phyloP scores from a whole-genome alignment of 2,888 invertebrate species.

The Ferrisia virgata region DNA sequence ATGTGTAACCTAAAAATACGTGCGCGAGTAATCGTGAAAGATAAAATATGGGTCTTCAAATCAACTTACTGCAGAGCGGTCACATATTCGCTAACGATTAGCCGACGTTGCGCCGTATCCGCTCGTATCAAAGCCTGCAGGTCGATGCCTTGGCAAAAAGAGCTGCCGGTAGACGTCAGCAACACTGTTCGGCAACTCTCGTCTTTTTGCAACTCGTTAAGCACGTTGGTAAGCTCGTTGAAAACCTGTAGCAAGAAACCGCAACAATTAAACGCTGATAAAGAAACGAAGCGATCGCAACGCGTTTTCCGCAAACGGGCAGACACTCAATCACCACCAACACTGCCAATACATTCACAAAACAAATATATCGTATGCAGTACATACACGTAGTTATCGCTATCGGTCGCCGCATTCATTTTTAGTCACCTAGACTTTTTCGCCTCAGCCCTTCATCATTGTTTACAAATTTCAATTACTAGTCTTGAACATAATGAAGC shows the following conservation, averaged over 20 bases:
- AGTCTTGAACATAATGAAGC: too few relatives aligned
- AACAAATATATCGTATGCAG: too few relatives aligned
- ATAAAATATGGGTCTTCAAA: too few relatives aligned
- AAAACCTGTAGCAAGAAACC: conserved; percentile 60
- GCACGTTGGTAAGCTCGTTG: conserved; percentile 68
- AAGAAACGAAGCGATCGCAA: neutral
- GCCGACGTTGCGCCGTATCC: conserved; percentile 61
- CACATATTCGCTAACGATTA: conserved; percentile 67
- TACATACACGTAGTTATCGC: too few relatives aligned
- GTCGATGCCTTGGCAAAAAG: conserved; percentile 81
- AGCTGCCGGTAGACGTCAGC: conserved; percentile 70
- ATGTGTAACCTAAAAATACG: neutral
- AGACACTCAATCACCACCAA: too few relatives aligned
- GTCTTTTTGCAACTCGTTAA: conserved; percentile 64
- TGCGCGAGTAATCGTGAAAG: too few relatives aligned
- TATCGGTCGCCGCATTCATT: too few relatives aligned
- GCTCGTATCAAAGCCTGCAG: conserved; percentile 65
- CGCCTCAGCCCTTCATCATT: too few relatives aligned
- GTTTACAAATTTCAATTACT: too few relatives aligned
- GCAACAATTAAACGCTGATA: too few relatives aligned
- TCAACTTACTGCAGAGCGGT: conserved; percentile 68
- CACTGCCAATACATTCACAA: too few relatives aligned
- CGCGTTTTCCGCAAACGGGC: neutral
- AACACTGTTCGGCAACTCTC: conserved; percentile 66
- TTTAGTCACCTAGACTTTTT: too few relatives aligned